phyloP scores from a whole-genome alignment of 2,888 invertebrate species.

The Tinea trinotella region DNA sequence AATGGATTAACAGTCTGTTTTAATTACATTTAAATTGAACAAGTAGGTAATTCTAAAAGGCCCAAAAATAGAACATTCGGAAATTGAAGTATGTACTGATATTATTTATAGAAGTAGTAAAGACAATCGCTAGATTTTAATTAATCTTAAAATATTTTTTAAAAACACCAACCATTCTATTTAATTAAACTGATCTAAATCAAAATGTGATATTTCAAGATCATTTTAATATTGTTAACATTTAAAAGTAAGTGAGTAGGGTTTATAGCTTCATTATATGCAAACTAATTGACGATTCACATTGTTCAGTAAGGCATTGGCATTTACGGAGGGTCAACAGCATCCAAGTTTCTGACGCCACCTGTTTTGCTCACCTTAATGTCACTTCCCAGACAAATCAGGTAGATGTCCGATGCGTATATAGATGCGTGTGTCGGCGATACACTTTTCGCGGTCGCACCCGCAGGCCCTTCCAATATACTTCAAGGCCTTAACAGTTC shows the following conservation, averaged over 20 bases:
- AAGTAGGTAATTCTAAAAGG: no score
- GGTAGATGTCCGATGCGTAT: slow-evolving; percentile 38
- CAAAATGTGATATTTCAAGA: background rate
- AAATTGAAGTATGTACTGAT: no score
- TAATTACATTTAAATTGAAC: no score
- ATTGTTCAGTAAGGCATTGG: slow-evolving; percentile 31
- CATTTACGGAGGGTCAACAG: slow-evolving; percentile 41
- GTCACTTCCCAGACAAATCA: slow-evolving; percentile 53
- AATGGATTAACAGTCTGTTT: no score
- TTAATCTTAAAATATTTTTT: no score
- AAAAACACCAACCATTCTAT: background rate
- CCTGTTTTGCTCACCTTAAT: slow-evolving; percentile 39
- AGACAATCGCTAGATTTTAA: no score
- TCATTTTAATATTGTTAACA: slow-evolving; percentile 11
- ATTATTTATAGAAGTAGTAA: no score
- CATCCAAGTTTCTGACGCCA: slow-evolving; percentile 31
- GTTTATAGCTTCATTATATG: background rate
- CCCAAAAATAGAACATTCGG: no score
- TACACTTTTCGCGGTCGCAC: slow-evolving; percentile 58
- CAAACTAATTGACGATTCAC: slow-evolving; percentile 25
- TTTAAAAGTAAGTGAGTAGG: background rate
- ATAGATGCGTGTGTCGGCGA: slow-evolving; percentile 31
- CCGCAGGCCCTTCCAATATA: slow-evolving; percentile 64
- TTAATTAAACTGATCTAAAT: background rate
- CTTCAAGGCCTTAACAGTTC: slow-evolving; percentile 58